phyloP scores from a whole-genome alignment of 2,797 vertebrate species.

The Centroberyx gerrardi region DNA sequence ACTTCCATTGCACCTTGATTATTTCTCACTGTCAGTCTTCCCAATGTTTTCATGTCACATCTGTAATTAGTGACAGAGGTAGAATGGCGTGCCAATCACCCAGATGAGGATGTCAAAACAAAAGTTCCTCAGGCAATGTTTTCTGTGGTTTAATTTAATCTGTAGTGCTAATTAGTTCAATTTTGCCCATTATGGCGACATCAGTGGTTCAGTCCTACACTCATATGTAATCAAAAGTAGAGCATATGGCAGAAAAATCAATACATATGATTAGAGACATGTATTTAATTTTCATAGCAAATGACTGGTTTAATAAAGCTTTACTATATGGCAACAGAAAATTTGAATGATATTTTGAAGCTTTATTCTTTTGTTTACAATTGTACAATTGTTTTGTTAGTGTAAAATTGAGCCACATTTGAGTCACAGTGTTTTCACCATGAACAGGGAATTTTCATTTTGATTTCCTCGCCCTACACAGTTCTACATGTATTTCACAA shows the following conservation, averaged over 20 bases:
- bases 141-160: not conserved
- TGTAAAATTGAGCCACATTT: not conserved
- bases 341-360: not conserved
- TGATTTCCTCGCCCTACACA: not conserved
- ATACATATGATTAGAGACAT: not conserved
- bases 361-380: not conserved
- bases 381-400: not conserved
- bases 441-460: not conserved
- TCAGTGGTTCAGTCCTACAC: not conserved
- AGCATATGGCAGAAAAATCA: not conserved
- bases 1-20: not conserved
- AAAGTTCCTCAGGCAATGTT: not conserved
- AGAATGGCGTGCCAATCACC: not conserved
- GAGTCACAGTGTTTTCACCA: not conserved
- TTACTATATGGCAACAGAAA: not conserved
- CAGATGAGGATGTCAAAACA: not conserved
- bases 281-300: not conserved
- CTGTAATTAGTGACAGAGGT: not conserved
- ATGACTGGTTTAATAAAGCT: not conserved
- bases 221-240: not conserved
- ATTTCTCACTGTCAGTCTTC: not conserved
- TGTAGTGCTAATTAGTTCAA: not conserved
- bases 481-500: not conserved
- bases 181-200: not conserved
- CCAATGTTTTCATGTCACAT: not conserved